phyloP scores from a whole-genome alignment of 2,888 invertebrate genomes.

The Aporophyla lueneburgensis region DNA sequence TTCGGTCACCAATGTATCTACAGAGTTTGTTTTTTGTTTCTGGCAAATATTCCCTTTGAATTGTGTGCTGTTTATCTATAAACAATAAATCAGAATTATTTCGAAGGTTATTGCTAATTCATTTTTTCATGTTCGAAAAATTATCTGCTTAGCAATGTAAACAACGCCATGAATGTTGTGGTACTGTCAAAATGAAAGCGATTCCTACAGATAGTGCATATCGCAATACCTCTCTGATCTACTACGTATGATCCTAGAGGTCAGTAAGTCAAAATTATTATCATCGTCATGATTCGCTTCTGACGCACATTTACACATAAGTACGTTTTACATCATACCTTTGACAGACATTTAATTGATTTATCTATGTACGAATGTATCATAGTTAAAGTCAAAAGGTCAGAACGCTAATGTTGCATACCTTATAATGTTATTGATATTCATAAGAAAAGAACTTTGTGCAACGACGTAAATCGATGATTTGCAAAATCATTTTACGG shows the following conservation, averaged over 20 bases:
- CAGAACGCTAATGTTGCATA: background rate
- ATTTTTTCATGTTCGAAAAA: too few species aligned
- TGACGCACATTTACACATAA: constrained; percentile 18
- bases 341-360: constrained; percentile 4
- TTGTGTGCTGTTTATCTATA: too few species aligned
- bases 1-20: background rate
- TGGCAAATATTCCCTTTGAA: background rate
- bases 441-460: background rate
- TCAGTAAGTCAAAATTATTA: background rate
- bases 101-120: too few species aligned
- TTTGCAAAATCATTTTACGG: too few species aligned
- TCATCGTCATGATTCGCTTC: background rate
- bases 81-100: too few species aligned
- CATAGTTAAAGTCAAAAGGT: constrained; percentile 1
- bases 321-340: background rate
- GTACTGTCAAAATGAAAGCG: too few species aligned
- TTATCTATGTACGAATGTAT: constrained; percentile 3
- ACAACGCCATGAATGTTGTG: too few species aligned
- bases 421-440: constrained; percentile 1
- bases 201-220: too few species aligned
- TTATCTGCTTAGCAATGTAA: too few species aligned
- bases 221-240: background rate
- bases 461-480: background rate
- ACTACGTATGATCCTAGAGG: background rate
- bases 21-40: background rate